Base-by-base conservation (phyloP, 2,797 vertebrate species). In the Pseudochirops cupreus region DNA sequence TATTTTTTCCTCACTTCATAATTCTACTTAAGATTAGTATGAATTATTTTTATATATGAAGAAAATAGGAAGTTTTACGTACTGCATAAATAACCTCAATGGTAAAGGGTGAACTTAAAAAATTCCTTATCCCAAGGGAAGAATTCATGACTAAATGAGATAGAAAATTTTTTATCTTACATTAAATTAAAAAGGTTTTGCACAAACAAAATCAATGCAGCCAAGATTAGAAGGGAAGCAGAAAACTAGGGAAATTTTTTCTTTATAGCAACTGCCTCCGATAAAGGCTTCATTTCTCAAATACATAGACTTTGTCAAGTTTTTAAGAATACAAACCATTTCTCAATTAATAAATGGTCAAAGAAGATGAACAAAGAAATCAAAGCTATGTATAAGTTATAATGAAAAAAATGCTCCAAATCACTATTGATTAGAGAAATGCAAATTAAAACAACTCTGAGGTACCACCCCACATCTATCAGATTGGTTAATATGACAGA, bases 1-100 rank as follows among this genome's bases (percentile, higher is more conserved):
- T n/a, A 90, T 39, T 82, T 57, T 57, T 91, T 95, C 53, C 53
- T 67, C 56, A 33, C 39, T 46, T 92, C 50, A 33, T 24, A 96
- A 52, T 26, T 91, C 94, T 90, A 95, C 24, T 53, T 87, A n/a
- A 91, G 52, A 93, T 28, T 56, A 55, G 67, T 39, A 39, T 55
- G 39, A 95, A 92, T 87, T 96, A 33, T 97, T 91, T 82, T 93
- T 31, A 74, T 50, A 59, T 56, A 21, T 54, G 94, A 96, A 89
- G n/a, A 21, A 92, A 94, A 58, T 24, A 95, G 93, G 67, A 56
- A 54, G 94, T 39, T 56, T 95, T 93, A 91, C 74, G 56, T 91
- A 92, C 4, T 46, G 16, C 0, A 91, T 24, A 97, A 82, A 82
- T 46, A 82, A 46, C 9, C 39, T 46, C 33, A 82, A 67, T 21